Conservation (phyloP, 2,888 invertebrate genomes). For the Uropetala carovei region DNA sequence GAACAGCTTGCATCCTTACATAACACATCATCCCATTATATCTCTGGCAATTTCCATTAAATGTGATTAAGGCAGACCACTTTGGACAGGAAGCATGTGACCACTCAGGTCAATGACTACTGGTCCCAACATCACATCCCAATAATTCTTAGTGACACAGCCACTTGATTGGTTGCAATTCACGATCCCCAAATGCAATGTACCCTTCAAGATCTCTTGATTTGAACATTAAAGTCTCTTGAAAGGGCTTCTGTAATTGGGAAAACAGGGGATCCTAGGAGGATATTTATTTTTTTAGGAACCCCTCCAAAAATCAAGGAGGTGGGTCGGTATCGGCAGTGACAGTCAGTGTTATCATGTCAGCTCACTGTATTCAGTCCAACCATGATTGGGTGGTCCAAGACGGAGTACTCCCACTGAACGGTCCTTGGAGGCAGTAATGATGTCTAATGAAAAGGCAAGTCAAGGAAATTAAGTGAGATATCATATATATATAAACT, state of each 20-base stretch:
- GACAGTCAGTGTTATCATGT: slow-evolving; percentile 72
- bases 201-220: neutral
- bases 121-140: slow-evolving; percentile 28
- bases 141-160: neutral
- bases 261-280: neutral
- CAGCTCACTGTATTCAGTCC: slow-evolving; percentile 76
- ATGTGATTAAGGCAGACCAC: slow-evolving; percentile 26
- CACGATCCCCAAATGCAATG: slow-evolving; percentile 1
- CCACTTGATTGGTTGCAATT: slow-evolving; percentile 9
- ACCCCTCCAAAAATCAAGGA: neutral
- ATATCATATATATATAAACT: too few species aligned
- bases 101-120: neutral
- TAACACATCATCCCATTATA: neutral
- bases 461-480: slow-evolving; percentile 10
- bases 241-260: neutral
- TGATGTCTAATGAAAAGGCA: slow-evolving; percentile 72
- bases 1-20: neutral
- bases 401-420: slow-evolving; percentile 75
- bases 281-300: neutral
- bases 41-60: neutral
- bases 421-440: slow-evolving; percentile 76
- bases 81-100: slow-evolving; percentile 24
- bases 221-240: neutral
- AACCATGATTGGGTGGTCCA: slow-evolving; percentile 76
- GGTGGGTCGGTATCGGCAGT: slow-evolving; percentile 11